Evolutionary conservation across 1,140 invertebrate genomes (phyloP), one percentile per base, ranked within the genome.

Genomic region (Rhyzopertha dominica): DNA sequence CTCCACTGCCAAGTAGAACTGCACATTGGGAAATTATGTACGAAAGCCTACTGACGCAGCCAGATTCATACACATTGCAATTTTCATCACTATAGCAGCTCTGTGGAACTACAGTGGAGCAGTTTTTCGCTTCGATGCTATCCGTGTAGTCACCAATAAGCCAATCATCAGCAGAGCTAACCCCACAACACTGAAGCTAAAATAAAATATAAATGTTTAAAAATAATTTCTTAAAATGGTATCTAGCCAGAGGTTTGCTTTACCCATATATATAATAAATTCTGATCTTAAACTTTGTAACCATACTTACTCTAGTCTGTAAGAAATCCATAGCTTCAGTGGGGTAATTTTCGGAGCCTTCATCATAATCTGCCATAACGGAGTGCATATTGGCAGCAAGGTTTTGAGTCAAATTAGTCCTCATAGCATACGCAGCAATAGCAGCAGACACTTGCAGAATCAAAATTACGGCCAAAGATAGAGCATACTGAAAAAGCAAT

Each of bases 381-480:
- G 60, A 23, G 10, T 71, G 66, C 57, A 87, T 77, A 23, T 78
- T 82, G 0, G 66, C 59, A 32, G 73, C 61, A 18, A 87, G 47
- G 54, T 79, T 70, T 1, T 59, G 53, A 1, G 69, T 62, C 3
- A 87, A 75, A 39, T 82, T 73, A 4, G 74, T 65, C 45, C 82
- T 78, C 53, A 88, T 74, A 4, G 78, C 75, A 56, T 85, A 90
- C 2, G 85, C 87, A 1, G 83, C 78, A 59, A 92, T 82, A 16
- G 85, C 86, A 4, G 84, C 87, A 1, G 84, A 76, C 3, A 93
- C 69, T 71, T 94, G 88, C 63, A 93, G 55, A 19, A 92, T 71
- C 38, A 94, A 80, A 5, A 94, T 81, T 28, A 89, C 30, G 4
- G 75, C 77, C 46, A 94, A 68, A 22, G 85, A 77, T 8, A 87